A percentile compares a stretch with the other conserved stretches of the same genome.
These are phyloP conservation scores for Nemoura dubitans DNA, from an alignment of 2,888 invertebrate genomes.

Conservation along the genomic window DNA sequence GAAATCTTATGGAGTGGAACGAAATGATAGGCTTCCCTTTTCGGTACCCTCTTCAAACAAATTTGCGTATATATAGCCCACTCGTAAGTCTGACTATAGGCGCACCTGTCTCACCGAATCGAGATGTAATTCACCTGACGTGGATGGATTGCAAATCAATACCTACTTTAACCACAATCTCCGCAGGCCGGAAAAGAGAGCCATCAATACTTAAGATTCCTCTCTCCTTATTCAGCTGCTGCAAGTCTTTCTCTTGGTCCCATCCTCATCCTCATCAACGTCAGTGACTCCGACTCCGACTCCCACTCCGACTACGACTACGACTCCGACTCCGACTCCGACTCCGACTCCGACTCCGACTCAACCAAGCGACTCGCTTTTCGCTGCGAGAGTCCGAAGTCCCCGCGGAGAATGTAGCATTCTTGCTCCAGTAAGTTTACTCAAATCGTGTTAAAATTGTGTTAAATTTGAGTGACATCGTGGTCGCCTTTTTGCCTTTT, in stretches of 20 bases:
- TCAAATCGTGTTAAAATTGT: too few relatives aligned
- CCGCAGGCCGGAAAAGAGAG: background rate
- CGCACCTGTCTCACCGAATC: constrained; percentile 30
- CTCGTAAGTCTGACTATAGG: constrained; percentile 17
- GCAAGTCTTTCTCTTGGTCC: background rate
- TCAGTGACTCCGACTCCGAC: background rate
- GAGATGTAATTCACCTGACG: constrained; percentile 43
- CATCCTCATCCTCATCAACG: background rate
- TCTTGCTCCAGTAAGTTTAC: too few relatives aligned
- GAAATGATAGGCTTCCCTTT: constrained; percentile 15
- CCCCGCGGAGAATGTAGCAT: too few relatives aligned
- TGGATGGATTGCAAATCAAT: constrained; percentile 46
- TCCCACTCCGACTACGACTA: background rate
- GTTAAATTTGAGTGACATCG: too few relatives aligned
- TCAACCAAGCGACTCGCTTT: too few relatives aligned
- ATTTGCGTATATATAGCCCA: constrained; percentile 40
- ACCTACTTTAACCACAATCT: constrained; percentile 31
- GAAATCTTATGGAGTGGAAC: constrained; percentile 27
- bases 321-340: background rate
- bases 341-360: background rate
- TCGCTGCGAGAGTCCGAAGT: too few relatives aligned
- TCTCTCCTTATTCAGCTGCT: background rate
- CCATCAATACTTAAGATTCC: constrained; percentile 8
- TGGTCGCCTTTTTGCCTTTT: too few relatives aligned
- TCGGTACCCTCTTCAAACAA: constrained; percentile 40